phyloP scores from a whole-genome alignment of 2,797 vertebrate species.

The Dromococcyx pavoninus region DNA sequence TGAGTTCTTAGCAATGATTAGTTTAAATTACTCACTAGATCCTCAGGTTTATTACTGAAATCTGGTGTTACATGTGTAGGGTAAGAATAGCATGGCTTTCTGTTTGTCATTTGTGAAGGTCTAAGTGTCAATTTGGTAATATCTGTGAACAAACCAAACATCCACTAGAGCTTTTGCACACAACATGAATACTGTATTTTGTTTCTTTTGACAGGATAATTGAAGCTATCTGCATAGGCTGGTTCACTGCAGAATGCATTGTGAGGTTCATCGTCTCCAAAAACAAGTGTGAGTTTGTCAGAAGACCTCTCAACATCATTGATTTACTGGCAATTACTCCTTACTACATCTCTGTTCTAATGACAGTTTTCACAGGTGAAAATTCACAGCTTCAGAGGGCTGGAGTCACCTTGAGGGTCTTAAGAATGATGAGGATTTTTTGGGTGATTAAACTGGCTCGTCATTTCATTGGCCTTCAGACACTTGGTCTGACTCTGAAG shows the following conservation, averaged over 20 bases:
- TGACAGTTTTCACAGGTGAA: conserved; percentile 90
- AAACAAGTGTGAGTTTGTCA: conserved; percentile 97
- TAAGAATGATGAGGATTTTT: conserved; percentile 99
- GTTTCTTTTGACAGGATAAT: conserved; percentile 89
- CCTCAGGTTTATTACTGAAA: not conserved
- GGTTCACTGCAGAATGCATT: conserved; percentile 98
- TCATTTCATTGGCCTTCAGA: conserved; percentile 98
- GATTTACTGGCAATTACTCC: conserved; percentile 97
- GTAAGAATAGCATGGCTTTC: not conserved
- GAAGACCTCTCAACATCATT: conserved; percentile 95
- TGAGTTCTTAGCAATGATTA: not conserved
- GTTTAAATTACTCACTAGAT: not conserved
- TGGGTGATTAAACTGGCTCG: conserved; percentile 99
- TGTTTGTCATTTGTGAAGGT: conserved; percentile 57
- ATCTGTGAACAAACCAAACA: conserved; percentile 36
- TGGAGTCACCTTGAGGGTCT: conserved; percentile 91
- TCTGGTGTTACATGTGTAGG: not conserved
- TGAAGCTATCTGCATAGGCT: conserved; percentile 98
- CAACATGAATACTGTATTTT: conserved; percentile 69
- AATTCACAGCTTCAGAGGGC: conserved; percentile 94
- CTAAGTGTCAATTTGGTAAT: conserved; percentile 61
- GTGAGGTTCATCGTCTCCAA: conserved; percentile 95
- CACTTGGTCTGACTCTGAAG: conserved; percentile 93
- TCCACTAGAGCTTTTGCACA: conserved; percentile 18
- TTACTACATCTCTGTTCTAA: conserved; percentile 92